Evolutionary conservation across 2,113 vertebrate species (phyloP).

Genomic region (Cheilinus undulatus): DNA sequence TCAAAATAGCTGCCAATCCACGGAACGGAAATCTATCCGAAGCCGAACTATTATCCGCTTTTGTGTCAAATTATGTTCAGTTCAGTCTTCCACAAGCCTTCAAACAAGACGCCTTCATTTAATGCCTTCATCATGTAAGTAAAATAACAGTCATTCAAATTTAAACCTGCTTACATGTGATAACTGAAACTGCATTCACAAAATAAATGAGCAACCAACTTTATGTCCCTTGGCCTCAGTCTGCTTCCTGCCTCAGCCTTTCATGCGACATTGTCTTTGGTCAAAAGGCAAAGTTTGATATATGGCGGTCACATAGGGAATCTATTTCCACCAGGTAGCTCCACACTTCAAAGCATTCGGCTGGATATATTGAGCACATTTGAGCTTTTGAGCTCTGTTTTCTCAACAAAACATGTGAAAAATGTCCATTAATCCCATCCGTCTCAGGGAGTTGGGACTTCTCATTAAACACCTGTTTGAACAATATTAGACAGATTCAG

Average conservation of each 20-base stretch:
- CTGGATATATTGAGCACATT: background rate
- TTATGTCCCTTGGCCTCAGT: background rate
- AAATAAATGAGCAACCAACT: background rate
- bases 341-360: constrained; percentile 14
- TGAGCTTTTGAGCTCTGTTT: background rate
- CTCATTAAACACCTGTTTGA: constrained; percentile 64
- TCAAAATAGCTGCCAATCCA: background rate
- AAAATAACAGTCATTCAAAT: background rate
- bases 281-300: background rate
- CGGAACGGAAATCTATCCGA: background rate
- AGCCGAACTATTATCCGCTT: background rate
- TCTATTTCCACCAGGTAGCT: constrained; percentile 15
- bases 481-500: constrained; percentile 36
- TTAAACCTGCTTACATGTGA: background rate
- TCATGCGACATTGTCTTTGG: background rate
- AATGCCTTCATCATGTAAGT: background rate
- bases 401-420: constrained; percentile 18
- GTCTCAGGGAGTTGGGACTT: constrained; percentile 29
- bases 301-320: constrained; percentile 23
- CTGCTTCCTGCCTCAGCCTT: background rate
- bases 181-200: background rate
- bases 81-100: background rate
- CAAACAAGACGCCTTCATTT: background rate
- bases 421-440: constrained; percentile 36
- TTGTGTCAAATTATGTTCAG: background rate